Evolutionary conservation across 2,113 vertebrate species (phyloP), one percentile per base, ranked within the genome.

Genomic region (Pampusana beccarii): DNA sequence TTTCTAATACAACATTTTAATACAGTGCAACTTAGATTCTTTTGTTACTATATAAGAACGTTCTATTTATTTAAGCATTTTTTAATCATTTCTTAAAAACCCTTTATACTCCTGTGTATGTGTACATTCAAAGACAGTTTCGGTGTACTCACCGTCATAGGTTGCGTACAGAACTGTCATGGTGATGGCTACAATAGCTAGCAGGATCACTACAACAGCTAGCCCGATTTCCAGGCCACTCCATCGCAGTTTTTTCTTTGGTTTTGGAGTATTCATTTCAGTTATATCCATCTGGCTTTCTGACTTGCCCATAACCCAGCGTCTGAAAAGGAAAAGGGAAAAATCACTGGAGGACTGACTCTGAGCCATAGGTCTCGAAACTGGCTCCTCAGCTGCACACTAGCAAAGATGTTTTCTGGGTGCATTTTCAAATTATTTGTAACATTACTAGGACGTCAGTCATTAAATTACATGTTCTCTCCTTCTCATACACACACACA

Each of bases 231-330:
- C 99, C 97, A 99, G 91, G 0, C 98, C 97, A 3, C 98, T 99
- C 98, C 99, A 99, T 51, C 97, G 97, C 57, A 93, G 96, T 64
- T 98, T 99, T 95, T 98, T 99, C 95, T 98, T 98, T 46, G 98
- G 98, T 80, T 99, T 99, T n/a, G 98, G 98, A 57, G 97, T 91
- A 65, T 97, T 99, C 96, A 98, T 98, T 48, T 99, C 99, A 92
- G 99, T 99, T 98, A 99, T 99, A 94, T 97, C 99, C 98, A 98
- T 98, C 97, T 98, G 98, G 98, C 98, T 98, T 98, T 99, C 99
- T 50, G 98, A 98, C 97, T 97, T 97, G 94, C 98, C 98, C 99
- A 99, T 98, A 98, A 98, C 98, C 97, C 98, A 98, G 97, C 94
- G 97, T 98, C 99, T 99, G 96, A 87, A 95, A 95, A 71, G 57